Base-by-base conservation (phyloP, 2,888 invertebrate genomes). In the Furcula furcula region DNA sequence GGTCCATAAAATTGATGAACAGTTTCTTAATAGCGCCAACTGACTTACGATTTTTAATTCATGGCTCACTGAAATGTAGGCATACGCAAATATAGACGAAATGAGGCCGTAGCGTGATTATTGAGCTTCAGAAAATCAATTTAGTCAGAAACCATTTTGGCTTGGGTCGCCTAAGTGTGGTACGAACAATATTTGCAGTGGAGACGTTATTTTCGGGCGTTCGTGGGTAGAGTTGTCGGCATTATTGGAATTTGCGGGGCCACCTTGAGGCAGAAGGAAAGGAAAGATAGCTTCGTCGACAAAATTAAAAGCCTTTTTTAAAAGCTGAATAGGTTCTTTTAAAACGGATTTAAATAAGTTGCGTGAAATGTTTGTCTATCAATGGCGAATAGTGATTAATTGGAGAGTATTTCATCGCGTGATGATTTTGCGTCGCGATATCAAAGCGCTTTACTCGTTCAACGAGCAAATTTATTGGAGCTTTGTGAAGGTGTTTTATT, bases 1-100 rank as follows among this genome's bases (percentile, higher is more conserved):
- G 76, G 79, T 68, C 85, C 60, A 84, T 83, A 81, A 85, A 82
- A 83, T 78, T 83, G 85, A 85, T 76, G 78, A 80, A 85, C 76
- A 68, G 69, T 67, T 76, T 75, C 81, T 79, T 83, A 82, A 80
- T 79, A 76, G 66, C 58, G 65, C 60, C 63, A 65, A 66, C 61
- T 66, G 64, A 60, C 59, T 62, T 57, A 57, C 46, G 56, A 49
- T 53, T 67, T 67, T 69, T 58, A 54, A 58, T 59, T 55, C 51
- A 46, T 38, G 34, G 52, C 51, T 55, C 35, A 46, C 46, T 44
- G 33, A 55, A 56, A 55, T 55, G 46, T 36, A 40, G 32, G n/a
- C n/a, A n/a, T n/a, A 44, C 31, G 28, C 27, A 40, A 51, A 46
- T 26, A 41, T 9, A 49, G 40, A 43, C 26, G 43, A 22, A 54